Evolutionary conservation across 2,113 vertebrate species (phyloP).

Genomic region (Sebastes schlegelii): DNA sequence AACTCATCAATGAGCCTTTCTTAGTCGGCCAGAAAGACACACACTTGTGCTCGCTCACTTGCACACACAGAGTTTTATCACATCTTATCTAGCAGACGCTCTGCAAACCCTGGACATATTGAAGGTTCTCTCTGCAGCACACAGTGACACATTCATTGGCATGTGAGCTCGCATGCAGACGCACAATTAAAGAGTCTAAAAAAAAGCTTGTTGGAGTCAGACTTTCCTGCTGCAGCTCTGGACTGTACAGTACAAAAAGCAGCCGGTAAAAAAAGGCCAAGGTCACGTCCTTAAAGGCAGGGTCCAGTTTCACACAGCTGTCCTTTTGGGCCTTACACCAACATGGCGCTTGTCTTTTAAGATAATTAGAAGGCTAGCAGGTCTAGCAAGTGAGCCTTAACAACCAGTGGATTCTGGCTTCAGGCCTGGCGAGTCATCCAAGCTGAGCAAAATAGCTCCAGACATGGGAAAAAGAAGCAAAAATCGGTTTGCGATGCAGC

Average conservation of each 20-base stretch:
- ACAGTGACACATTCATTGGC: not conserved
- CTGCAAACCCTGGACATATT: not conserved
- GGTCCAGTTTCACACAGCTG: conserved; percentile 57
- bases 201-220: conserved; percentile 7
- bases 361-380: conserved; percentile 61
- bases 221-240: conserved; percentile 20
- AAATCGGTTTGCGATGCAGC: not conserved
- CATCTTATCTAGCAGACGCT: conserved; percentile 5
- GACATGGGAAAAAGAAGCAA: not conserved
- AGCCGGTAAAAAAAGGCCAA: conserved; percentile 19
- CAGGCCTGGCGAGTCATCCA: not conserved
- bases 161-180: not conserved
- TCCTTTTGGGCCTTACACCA: conserved; percentile 16
- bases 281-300: conserved; percentile 38
- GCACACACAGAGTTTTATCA: conserved; percentile 29
- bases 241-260: conserved; percentile 4
- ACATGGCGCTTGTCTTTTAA: conserved; percentile 16
- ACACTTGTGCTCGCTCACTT: not conserved
- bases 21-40: conserved; percentile 50
- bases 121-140: not conserved
- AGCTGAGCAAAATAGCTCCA: conserved; percentile 28
- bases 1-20: conserved; percentile 66
- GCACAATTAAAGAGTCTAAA: conserved; percentile 20
- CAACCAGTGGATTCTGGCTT: conserved; percentile 37
- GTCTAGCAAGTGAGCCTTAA: conserved; percentile 30